These are phyloP conservation scores for Nematostella vectensis DNA, from an alignment of 92 coral and sea anemone genomes.

Conservation along the genomic window DNA sequence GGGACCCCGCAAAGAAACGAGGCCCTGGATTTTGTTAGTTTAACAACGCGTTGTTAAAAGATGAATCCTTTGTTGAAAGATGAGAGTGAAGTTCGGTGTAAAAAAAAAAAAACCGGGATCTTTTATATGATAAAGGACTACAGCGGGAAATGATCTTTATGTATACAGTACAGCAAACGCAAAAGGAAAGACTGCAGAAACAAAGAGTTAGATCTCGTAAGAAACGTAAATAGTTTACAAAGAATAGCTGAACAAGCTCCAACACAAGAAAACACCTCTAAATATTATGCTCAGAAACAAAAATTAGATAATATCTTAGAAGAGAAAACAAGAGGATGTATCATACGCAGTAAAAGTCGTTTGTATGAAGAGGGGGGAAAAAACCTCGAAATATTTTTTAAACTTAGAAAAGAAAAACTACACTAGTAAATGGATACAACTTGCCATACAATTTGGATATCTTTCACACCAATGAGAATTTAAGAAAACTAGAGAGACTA, in stretches of 20 bases:
- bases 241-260: background rate
- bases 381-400: conserved; percentile 5
- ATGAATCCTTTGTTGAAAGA: background rate
- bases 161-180: conserved; percentile 16
- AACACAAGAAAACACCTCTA: background rate
- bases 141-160: conserved; percentile 12
- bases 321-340: conserved; percentile 12
- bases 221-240: conserved; percentile 7
- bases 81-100: background rate
- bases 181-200: conserved; percentile 5
- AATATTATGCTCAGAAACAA: conserved; percentile 9
- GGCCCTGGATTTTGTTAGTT: conserved; percentile 10
- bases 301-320: conserved; percentile 4
- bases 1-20: background rate
- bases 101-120: background rate
- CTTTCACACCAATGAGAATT: background rate
- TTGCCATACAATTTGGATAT: background rate
- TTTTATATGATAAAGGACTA: background rate
- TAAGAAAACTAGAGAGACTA: background rate
- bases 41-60: background rate
- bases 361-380: conserved; percentile 24
- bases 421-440: background rate
- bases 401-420: conserved; percentile 13
- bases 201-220: background rate
- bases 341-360: conserved; percentile 12